Base-by-base conservation (phyloP, 2,113 vertebrate genomes). In the Plotosus lineatus region DNA sequence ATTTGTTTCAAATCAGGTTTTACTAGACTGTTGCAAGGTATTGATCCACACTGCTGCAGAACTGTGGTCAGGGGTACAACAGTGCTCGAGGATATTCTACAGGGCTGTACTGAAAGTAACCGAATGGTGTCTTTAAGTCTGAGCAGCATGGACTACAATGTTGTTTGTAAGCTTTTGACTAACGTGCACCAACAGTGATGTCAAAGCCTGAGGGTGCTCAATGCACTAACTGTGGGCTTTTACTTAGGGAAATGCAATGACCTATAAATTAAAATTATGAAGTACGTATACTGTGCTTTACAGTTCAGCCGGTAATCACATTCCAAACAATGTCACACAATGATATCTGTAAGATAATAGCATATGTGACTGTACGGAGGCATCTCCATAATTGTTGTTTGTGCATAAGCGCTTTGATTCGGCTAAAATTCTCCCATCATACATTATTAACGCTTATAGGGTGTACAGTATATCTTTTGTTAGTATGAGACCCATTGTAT, bases 241-340 rank as follows among this genome's bases (percentile, higher is more conserved):
- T 72, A 53, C 21, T 46, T 46, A 71, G 44, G 31, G 61, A 33
- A 55, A 44, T 31, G 72, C 56, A 48, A 40, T 44, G 65, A 58
- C 61, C 78, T 42, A 36, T 48, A 28, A 17, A 75, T 55, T 68
- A 17, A n/a, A 26, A 55, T 53, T 17, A 38, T n/a, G n/a, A n/a
- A n/a, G n/a, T n/a, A n/a, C n/a, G n/a, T 73, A 50, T 40, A 58
- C 56, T 65, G 74, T 71, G 63, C 66, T 77, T 42, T 44, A 63
- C 33, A 4, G n/a, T 40, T 51, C 55, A 78, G 73, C 75, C 68
- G 78, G 76, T 68, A 40, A 60, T 53, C 50, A 79, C 77, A 75
- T 79, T 86, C 75, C 81, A 83, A n/a, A 82, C 6, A 50, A 61
- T 58, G 50, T 78, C 58, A 77, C 38, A 71, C 73, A 15, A 63